Evolutionary conservation across 1,140 invertebrate genomes (phyloP).

Genomic region (Babylonia areolata): DNA sequence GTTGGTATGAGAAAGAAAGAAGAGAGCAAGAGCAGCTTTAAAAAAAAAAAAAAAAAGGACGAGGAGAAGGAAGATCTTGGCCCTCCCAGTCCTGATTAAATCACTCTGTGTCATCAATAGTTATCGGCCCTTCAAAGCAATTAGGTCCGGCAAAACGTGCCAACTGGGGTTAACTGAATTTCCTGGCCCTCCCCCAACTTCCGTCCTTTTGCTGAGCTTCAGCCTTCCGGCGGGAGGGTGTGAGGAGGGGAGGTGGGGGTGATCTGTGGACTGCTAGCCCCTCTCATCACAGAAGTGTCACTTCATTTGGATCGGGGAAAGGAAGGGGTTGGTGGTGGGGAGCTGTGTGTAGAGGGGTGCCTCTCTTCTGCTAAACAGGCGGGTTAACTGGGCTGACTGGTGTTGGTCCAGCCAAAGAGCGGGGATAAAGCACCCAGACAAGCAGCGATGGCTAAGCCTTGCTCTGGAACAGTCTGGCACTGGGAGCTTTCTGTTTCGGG

Average conservation of each 20-base stretch:
- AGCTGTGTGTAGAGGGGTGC: too few species aligned
- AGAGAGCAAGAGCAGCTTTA: slow-evolving; percentile 15
- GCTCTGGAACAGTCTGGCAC: not conserved
- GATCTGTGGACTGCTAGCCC: not conserved
- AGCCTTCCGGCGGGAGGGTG: not conserved
- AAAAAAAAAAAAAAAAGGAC: slow-evolving; percentile 23
- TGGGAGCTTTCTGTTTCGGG: not conserved
- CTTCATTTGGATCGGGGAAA: slow-evolving; percentile 20
- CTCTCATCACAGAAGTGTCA: slow-evolving; percentile 31
- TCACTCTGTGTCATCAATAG: slow-evolving; percentile 48
- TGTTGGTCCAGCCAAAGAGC: slow-evolving; percentile 21
- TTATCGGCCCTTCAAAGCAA: slow-evolving; percentile 46
- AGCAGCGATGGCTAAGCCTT: slow-evolving; percentile 19
- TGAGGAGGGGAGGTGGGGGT: too few species aligned
- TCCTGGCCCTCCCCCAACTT: slow-evolving; percentile 17
- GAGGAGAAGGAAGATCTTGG: slow-evolving; percentile 38
- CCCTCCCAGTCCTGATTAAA: slow-evolving; percentile 44
- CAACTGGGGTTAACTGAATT: slow-evolving; percentile 48
- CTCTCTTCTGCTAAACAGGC: slow-evolving; percentile 31
- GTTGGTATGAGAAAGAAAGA: too few species aligned
- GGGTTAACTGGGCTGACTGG: slow-evolving; percentile 24
- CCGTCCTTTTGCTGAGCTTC: slow-evolving; percentile 3
- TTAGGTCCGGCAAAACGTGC: slow-evolving; percentile 43
- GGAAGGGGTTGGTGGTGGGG: too few species aligned
- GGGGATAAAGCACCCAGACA: slow-evolving; percentile 25